Base-by-base conservation (phyloP, 2,113 vertebrate species). In the Mionectes macconnelli region DNA sequence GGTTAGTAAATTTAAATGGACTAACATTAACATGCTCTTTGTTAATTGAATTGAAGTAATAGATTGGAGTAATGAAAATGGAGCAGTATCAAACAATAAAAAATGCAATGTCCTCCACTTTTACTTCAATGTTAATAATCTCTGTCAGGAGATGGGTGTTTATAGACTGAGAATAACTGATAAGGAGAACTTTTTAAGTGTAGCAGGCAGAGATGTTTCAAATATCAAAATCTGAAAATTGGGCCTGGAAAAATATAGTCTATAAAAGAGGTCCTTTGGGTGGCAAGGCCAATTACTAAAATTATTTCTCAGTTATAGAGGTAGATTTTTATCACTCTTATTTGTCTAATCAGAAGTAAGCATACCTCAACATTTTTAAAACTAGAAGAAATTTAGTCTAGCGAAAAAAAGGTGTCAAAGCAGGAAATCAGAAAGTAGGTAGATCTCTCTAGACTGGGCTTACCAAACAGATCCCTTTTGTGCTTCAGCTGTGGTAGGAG, bases 381-480 rank as follows among this genome's bases (percentile, higher is more conserved):
- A 35, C 4, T 9, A 47, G 27, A 68, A 72, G 21, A 67, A n/a
- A 3, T 60, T 91, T 42, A 62, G 22, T 33, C 4, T 59, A 28
- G 23, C 33, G 27, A 47, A 70, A 49, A 90, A 88, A 80, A 74
- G 5, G 2, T 24, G 3, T 60, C 45, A 92, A 62, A 89, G 9
- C 11, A 62, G 59, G n/a, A 69, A 50, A 74, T 73, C 21, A 59
- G 35, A 63, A 77, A 78, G 17, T 49, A 37, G 68, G 5, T n/a
- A 6, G 40, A 6, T 49, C 8, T 79, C 12, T 69, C 31, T n/a
- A 30, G 10, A 17, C 1, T 1, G 0, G 11, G 3, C 0, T 86
- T 66, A 28, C 16, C 10, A 12, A 55, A 47, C 3, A n/a, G 5
- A 5, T 76, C 64, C 10, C n/a, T 28, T 62, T 8, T 35, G 60